phyloP scores from a whole-genome alignment of 2,888 invertebrate genomes.

The Cryptus armator region DNA sequence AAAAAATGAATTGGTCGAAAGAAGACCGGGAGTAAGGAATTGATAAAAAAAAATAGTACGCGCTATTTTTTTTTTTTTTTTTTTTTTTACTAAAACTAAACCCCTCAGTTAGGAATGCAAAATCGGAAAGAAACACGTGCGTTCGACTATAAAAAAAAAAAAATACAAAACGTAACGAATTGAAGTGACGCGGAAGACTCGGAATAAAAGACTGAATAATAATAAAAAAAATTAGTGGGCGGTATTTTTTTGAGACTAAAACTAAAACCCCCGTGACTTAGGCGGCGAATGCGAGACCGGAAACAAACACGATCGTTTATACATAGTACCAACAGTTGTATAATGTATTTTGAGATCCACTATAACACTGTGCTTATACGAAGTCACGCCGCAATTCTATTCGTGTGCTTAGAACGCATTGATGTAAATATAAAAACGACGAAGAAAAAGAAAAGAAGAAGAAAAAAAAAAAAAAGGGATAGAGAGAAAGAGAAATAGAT shows the following conservation, averaged over 20 bases:
- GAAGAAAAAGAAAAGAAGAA: constrained; percentile 6
- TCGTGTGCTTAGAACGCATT: constrained; percentile 30
- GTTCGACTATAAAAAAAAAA: no score
- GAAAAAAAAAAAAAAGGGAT: constrained; percentile 3
- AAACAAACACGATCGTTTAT: constrained; percentile 45
- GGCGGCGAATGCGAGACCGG: constrained; percentile 6
- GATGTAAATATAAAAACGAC: constrained; percentile 7
- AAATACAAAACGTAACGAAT: constrained; percentile 16
- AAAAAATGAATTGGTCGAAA: constrained; percentile 34
- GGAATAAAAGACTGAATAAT: constrained; percentile 18
- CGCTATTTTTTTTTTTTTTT: neutral
- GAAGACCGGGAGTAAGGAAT: constrained; percentile 53
- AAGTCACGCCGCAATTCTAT: constrained; percentile 34
- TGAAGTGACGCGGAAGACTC: constrained; percentile 5
- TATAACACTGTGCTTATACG: neutral
- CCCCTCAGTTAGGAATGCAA: no score
- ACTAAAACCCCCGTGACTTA: constrained; percentile 1
- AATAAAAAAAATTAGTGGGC: constrained; percentile 13
- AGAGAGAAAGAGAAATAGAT: constrained; percentile 15
- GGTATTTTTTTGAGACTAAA: constrained; percentile 1
- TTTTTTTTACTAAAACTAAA: no score
- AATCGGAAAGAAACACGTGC: no score
- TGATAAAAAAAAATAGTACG: constrained; percentile 46
- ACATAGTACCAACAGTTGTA: constrained; percentile 31
- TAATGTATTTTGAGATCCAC: constrained; percentile 32